A percentile compares a stretch with the other conserved stretches of the same genome.
These are phyloP conservation scores for Gouania willdenowi DNA, from an alignment of 2,797 vertebrate species.

Conservation along the genomic window DNA sequence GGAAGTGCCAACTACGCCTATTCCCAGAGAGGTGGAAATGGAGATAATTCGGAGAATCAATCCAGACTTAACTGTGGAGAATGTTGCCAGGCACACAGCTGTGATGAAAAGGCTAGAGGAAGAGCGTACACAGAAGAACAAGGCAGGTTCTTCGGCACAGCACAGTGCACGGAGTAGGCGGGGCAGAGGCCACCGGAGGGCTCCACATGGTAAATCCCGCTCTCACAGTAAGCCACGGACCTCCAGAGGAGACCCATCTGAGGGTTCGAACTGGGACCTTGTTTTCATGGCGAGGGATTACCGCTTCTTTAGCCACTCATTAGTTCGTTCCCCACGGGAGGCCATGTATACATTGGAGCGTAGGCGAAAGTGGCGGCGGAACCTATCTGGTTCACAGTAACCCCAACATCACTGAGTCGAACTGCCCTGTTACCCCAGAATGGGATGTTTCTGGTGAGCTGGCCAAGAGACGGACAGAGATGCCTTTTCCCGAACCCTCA, in stretches of 20 bases:
- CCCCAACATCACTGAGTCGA: slow-evolving; percentile 90
- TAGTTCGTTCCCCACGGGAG: slow-evolving; percentile 89
- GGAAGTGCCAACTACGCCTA: slow-evolving; percentile 86
- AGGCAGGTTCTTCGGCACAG: slow-evolving; percentile 90
- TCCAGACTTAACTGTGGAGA: slow-evolving; percentile 97
- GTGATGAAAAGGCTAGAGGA: slow-evolving; percentile 99
- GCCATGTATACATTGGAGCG: slow-evolving; percentile 95
- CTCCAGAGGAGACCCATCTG: slow-evolving; percentile 92
- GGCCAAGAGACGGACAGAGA: slow-evolving; percentile 96
- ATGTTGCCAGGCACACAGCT: slow-evolving; percentile 95
- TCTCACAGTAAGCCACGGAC: slow-evolving; percentile 96
- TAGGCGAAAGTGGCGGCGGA: slow-evolving; percentile 77
- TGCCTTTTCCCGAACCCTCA: slow-evolving; percentile 98
- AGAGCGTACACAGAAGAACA: slow-evolving; percentile 93
- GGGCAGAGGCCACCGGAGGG: slow-evolving; percentile 90
- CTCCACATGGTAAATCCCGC: slow-evolving; percentile 90
- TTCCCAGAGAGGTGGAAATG: slow-evolving; percentile 97
- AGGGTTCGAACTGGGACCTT: slow-evolving; percentile 91
- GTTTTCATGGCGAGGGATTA: slow-evolving; percentile 87
- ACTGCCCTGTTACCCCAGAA: slow-evolving; percentile 95
- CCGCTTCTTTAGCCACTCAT: slow-evolving; percentile 91
- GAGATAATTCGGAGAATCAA: slow-evolving; percentile 98
- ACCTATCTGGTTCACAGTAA: slow-evolving; percentile 94
- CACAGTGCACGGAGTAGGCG: slow-evolving; percentile 93
- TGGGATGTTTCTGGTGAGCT: slow-evolving; percentile 98